phyloP scores from a whole-genome alignment of 2,113 vertebrate genomes.

The Oryzias curvinotus region DNA sequence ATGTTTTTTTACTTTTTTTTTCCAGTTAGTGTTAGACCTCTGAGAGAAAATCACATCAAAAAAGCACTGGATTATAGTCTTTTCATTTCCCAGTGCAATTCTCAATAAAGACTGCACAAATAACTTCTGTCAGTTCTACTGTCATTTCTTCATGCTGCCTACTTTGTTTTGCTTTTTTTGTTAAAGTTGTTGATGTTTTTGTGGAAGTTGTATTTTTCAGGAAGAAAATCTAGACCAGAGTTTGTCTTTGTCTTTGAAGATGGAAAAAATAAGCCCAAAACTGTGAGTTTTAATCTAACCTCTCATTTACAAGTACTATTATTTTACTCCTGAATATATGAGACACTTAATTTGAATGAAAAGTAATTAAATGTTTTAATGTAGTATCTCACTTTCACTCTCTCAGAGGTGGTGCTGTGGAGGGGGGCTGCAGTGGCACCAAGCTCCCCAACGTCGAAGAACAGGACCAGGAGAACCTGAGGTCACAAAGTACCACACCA shows the following conservation, averaged over 20 bases:
- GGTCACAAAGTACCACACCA: not conserved
- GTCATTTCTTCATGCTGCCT: not conserved
- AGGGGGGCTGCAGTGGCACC: conserved; percentile 10
- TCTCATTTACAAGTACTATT: no score
- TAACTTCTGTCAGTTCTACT: no score
- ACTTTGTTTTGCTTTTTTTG: not conserved
- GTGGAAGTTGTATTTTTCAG: conserved; percentile 64
- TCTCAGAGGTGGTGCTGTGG: not conserved
- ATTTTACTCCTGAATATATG: no score
- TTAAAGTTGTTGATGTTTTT: conserved; percentile 24
- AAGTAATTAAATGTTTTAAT: not conserved
- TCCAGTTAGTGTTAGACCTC: no score
- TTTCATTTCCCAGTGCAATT: no score
- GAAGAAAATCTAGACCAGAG: conserved; percentile 33
- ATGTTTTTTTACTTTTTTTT: no score
- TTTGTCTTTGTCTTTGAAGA: conserved; percentile 52
- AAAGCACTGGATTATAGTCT: no score
- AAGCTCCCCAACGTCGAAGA: not conserved
- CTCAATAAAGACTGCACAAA: no score
- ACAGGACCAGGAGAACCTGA: conserved; percentile 18
- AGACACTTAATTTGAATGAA: no score
- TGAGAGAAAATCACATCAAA: no score
- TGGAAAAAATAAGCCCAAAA: conserved; percentile 35
- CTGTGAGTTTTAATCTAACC: conserved; percentile 46
- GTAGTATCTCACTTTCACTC: no score